Percentiles rank a stretch among this genome's conserved stretches.
These are phyloP conservation scores for Cactoblastis cactorum DNA, from an alignment of 2,888 invertebrate species.

Conservation along the genomic window DNA sequence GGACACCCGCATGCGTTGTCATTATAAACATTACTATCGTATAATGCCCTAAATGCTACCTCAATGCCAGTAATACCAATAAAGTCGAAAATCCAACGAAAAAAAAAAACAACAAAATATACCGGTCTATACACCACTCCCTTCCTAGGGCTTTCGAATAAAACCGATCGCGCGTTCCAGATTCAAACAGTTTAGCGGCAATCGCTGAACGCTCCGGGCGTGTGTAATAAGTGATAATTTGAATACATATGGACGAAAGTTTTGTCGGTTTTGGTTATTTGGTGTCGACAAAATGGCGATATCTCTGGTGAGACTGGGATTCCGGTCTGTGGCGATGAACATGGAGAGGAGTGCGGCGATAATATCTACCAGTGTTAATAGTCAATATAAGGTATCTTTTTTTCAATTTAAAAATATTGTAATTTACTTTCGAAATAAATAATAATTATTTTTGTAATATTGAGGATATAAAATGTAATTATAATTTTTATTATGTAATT, in stretches of 20 bases:
- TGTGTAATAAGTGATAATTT: conserved; percentile 18
- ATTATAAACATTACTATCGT: conserved; percentile 22
- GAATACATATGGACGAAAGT: conserved; percentile 17
- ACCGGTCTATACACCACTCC: conserved; percentile 43
- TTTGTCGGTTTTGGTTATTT: conserved; percentile 15
- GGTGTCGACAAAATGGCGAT: conserved; percentile 58
- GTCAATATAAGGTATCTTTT: conserved; percentile 52
- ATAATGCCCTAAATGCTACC: conserved; percentile 28
- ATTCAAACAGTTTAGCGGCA: conserved; percentile 46
- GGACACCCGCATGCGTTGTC: conserved; percentile 31
- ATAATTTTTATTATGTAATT: neutral
- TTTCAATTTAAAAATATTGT: neutral
- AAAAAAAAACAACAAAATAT: conserved; percentile 13
- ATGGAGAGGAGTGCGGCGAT: conserved; percentile 58
- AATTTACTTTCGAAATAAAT: neutral
- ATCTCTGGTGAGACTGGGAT: conserved; percentile 61
- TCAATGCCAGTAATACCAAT: conserved; percentile 16
- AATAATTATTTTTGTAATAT: neutral
- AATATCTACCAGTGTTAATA: conserved; percentile 49
- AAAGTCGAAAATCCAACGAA: conserved; percentile 20
- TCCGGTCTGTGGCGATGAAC: conserved; percentile 48
- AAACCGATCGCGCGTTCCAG: conserved; percentile 50
- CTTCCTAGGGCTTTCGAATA: conserved; percentile 40
- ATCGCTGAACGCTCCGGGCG: conserved; percentile 23
- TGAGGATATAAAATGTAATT: too few relatives aligned